Evolutionary conservation across 2,113 vertebrate genomes (phyloP), one percentile per base, ranked within the genome.

Genomic region (Limanda limanda): DNA sequence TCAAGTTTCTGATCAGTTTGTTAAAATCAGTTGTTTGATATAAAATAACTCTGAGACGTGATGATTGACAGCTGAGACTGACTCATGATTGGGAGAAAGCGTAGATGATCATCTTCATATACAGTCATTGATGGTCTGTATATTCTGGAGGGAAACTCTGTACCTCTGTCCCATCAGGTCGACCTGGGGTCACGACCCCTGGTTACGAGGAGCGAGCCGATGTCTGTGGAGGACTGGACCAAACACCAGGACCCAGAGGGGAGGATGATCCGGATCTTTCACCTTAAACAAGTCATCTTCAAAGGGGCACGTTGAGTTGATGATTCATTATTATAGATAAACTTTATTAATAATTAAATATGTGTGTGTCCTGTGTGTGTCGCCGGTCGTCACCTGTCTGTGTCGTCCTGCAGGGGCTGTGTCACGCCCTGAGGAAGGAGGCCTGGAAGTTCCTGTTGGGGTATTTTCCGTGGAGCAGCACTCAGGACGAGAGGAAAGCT

Each of bases 381-480:
- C 2, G 40, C 40, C 3, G 40, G 40, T 42, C 12, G 40, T 42
- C 12, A 42, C 40, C 27, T 60, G 25, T 11, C 1, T 40, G 11
- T 40, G 18, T 14, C 21, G 78, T 92, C 86, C 62, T 80, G 59
- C 80, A 99, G 97, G 98, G 96, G 25, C 94, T 99, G 52, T 96
- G 96, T 84, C 95, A 98, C 78, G 92, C 94, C 1, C 58, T 97
- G 68, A 96, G 97, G 91, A 99, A 96, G 74, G 96, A 98, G 56
- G 96, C 93, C 3, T 98, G 97, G 97, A 99, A 98, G 92, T 98
- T 97, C 78, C 95, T 99, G 81, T 73, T 99, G 88, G 95, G 96
- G 0, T 99, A 97, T 86, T 97, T 96, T 87, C 95, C 97, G 20
- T 99, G 98, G 97, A 91, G 95, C 71, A 98, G 97, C 87, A 96